Evolutionary conservation across 2,797 vertebrate genomes (phyloP).

Genomic region (Pseudochromis fuscus): DNA sequence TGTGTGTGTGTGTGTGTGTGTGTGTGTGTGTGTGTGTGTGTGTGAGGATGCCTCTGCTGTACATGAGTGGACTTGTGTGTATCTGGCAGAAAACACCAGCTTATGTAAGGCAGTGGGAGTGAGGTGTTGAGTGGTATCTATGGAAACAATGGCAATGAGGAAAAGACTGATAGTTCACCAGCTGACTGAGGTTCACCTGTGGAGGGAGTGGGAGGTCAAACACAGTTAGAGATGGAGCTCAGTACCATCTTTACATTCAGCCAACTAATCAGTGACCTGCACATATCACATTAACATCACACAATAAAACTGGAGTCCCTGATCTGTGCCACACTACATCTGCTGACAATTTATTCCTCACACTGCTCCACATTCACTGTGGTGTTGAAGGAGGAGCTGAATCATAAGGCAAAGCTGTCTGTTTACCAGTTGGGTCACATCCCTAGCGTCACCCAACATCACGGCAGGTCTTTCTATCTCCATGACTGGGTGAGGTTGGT

Average conservation of each 20-base stretch:
- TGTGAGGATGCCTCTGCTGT: constrained; percentile 18
- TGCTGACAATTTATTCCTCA: no score
- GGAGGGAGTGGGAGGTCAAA: constrained; percentile 29
- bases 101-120: constrained; percentile 73
- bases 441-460: no score
- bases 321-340: no score
- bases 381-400: no score
- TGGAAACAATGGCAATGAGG: constrained; percentile 65
- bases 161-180: constrained; percentile 49
- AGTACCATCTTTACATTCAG: background rate
- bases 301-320: no score
- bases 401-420: no score
- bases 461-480: no score
- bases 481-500: no score
- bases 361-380: no score
- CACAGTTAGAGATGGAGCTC: constrained; percentile 14
- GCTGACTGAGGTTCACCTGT: constrained; percentile 28
- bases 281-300: background rate
- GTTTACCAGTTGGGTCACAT: no score
- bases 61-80: constrained; percentile 39
- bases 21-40: constrained; percentile 26
- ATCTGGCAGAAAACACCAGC: constrained; percentile 43
- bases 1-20: background rate
- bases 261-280: background rate
- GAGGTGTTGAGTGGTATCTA: constrained; percentile 68